Conservation (phyloP, 2,113 vertebrate species). For the Menura novaehollandiae region DNA sequence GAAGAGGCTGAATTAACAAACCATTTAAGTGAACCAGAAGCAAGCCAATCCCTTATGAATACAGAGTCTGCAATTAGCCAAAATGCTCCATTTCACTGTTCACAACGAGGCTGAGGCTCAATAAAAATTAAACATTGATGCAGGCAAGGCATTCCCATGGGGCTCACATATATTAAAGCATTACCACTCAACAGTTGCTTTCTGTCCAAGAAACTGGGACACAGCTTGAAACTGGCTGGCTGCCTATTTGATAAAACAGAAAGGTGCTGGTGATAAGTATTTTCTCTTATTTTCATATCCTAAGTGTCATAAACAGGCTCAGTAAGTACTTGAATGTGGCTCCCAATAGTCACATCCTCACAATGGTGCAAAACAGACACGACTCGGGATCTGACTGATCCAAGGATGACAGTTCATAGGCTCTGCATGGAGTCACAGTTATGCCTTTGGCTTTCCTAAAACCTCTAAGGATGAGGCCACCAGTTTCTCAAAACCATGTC, state of each 20-base stretch:
- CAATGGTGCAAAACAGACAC: background rate
- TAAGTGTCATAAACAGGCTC: background rate
- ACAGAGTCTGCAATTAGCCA: background rate
- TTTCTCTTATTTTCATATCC: background rate
- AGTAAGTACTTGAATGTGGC: background rate
- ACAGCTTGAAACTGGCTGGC: constrained; percentile 11
- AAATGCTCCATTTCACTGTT: background rate
- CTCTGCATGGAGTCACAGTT: background rate
- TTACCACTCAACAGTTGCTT: constrained; percentile 11
- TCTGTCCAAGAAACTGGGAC: constrained; percentile 33
- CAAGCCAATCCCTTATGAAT: background rate
- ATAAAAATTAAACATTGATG: constrained; percentile 21
- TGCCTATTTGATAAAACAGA: constrained; percentile 8
- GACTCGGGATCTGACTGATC: background rate
- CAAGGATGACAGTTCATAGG: background rate
- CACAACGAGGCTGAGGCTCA: background rate
- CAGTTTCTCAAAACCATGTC: background rate
- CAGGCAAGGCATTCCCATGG: background rate
- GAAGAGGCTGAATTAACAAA: constrained; percentile 18
- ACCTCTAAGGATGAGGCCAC: background rate
- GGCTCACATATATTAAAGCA: background rate
- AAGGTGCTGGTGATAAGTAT: background rate
- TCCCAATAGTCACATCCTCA: background rate
- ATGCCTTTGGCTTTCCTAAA: background rate
- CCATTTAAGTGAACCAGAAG: constrained; percentile 18